Percentiles rank a stretch among this genome's conserved stretches.
phyloP scores from a whole-genome alignment of 2,888 invertebrate genomes.

The Diploptera punctata region DNA sequence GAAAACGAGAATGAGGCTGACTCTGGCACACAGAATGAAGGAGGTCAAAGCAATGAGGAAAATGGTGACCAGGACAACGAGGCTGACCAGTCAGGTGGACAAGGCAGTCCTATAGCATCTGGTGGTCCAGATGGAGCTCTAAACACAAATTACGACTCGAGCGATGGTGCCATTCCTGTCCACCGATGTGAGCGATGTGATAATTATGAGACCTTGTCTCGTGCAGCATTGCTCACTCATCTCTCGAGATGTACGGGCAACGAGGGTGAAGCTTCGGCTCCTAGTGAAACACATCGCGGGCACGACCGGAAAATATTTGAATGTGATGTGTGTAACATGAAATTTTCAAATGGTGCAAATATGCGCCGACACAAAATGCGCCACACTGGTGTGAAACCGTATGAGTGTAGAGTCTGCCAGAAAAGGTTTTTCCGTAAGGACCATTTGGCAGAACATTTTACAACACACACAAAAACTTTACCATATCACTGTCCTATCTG shows the following conservation, averaged over 20 bases:
- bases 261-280: slow-evolving; percentile 50
- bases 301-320: slow-evolving; percentile 81
- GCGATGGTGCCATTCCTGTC: slow-evolving; percentile 58
- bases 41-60: slow-evolving; percentile 45
- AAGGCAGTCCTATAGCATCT: slow-evolving; percentile 37
- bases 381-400: slow-evolving; percentile 91
- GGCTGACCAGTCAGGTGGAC: slow-evolving; percentile 41
- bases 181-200: slow-evolving; percentile 77
- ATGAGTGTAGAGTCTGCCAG: slow-evolving; percentile 90
- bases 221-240: slow-evolving; percentile 76
- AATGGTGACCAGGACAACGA: slow-evolving; percentile 46
- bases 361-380: slow-evolving; percentile 95
- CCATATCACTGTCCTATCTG: slow-evolving; percentile 94
- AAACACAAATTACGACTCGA: slow-evolving; percentile 64
- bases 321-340: slow-evolving; percentile 96
- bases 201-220: slow-evolving; percentile 80
- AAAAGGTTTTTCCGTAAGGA: slow-evolving; percentile 94
- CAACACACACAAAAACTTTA: slow-evolving; percentile 90
- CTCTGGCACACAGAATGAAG: slow-evolving; percentile 45
- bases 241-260: slow-evolving; percentile 68
- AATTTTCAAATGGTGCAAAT: slow-evolving; percentile 94
- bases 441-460: slow-evolving; percentile 91
- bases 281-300: slow-evolving; percentile 32
- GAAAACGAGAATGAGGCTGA: slow-evolving; percentile 56
- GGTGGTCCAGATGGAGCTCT: slow-evolving; percentile 50